A percentile compares a stretch with the other conserved stretches of the same genome.
Conservation (phyloP, 2,113 vertebrate species). For the Lepus americanus region DNA sequence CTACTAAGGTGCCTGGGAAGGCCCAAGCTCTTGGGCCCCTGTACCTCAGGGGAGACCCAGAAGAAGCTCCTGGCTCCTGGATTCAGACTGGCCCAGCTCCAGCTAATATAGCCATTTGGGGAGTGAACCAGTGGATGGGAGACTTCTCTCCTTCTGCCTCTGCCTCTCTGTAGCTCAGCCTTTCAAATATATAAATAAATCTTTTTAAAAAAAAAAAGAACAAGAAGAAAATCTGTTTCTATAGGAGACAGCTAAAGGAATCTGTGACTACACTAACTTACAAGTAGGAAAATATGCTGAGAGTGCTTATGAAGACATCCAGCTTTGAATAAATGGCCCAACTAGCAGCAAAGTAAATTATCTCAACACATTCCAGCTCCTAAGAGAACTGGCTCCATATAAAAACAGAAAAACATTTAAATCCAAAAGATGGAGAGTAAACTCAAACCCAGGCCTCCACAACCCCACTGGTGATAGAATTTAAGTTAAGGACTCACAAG, state of each 20-base stretch:
- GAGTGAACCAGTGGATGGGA: no score
- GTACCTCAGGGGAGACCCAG: no score
- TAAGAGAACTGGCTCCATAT: neutral
- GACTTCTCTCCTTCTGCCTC: no score
- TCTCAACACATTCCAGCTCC: neutral
- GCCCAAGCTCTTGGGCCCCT: no score
- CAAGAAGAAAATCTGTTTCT: neutral
- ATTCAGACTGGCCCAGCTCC: no score
- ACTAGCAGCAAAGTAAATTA: neutral
- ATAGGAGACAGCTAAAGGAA: conserved; percentile 37
- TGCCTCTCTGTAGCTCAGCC: no score
- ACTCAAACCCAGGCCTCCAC: neutral
- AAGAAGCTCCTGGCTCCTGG: no score
- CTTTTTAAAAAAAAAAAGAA: no score
- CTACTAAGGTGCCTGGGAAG: no score
- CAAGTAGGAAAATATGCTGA: neutral
- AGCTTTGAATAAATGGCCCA: neutral
- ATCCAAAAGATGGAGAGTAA: neutral
- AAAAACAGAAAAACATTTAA: neutral
- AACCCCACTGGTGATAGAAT: neutral
- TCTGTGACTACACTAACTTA: conserved; percentile 40
- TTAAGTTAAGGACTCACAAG: neutral
- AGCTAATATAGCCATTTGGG: no score
- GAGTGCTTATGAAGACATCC: neutral
- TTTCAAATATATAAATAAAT: no score